Evolutionary conservation across 2,888 invertebrate genomes (phyloP).

Genomic region (Heteromyza rotundicornis): DNA sequence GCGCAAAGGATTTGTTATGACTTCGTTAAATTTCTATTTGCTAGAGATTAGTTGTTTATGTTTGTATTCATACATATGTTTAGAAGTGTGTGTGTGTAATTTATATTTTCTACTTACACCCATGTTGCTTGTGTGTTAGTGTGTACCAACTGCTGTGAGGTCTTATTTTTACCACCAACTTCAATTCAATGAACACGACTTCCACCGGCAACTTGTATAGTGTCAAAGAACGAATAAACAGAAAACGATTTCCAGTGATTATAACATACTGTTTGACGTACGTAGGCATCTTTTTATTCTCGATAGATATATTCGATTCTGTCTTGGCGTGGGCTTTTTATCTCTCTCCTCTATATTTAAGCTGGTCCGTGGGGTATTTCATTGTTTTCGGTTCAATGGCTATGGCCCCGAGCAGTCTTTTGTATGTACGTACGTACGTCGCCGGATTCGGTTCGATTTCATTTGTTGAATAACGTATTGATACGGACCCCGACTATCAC

Average conservation of each 20-base stretch:
- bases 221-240: too few species aligned
- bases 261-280: neutral
- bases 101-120: too few species aligned
- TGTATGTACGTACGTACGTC: too few species aligned
- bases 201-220: neutral
- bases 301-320: neutral
- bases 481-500: too few species aligned
- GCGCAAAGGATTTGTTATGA: slow-evolving; percentile 26
- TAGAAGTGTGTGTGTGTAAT: neutral
- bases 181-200: too few species aligned
- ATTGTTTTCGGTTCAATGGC: neutral
- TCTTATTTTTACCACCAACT: slow-evolving; percentile 4
- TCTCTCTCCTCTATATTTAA: neutral
- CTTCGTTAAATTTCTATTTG: slow-evolving; percentile 25
- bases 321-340: neutral
- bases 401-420: neutral
- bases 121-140: neutral
- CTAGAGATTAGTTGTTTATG: slow-evolving; percentile 23
- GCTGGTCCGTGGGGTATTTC: slow-evolving; percentile 15
- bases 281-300: neutral
- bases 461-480: too few species aligned
- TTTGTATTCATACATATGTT: neutral
- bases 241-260: neutral
- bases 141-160: neutral
- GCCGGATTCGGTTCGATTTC: too few species aligned